Base-by-base conservation (phyloP, 2,888 invertebrate genomes). In the Scaptomyza cyrtandrae region DNA sequence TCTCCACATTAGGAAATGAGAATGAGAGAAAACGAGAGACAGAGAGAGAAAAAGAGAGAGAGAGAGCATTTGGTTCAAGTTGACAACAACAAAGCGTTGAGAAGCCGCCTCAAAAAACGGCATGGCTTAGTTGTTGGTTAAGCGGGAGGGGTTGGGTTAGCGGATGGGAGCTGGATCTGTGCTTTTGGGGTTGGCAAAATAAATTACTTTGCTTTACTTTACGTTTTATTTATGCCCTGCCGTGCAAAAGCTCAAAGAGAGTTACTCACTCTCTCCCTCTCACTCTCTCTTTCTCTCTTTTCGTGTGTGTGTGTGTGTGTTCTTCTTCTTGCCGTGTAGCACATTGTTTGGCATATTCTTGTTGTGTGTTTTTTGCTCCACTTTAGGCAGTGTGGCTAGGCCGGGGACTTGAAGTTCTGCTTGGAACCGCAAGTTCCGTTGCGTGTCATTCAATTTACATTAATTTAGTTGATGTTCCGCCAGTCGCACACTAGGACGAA, bases 381-480 rank as follows among this genome's bases (percentile, higher is more conserved):
- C 41, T 57, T 31, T 0, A 13, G 37, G 9, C 31, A 33, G 48
- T 31, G 14, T 14, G 27, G 11, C 10, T 29, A 31, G 56, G 54
- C 50, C 46, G 1, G 65, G 71, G 71, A 71, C 55, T 53, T 60
- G 14, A 43, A 54, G 78, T 75, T 75, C 64, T 75, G 39, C 9
- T 81, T 67, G 75, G 79, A n/a, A n/a, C n/a, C 71, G 78, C n/a
- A n/a, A n/a, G 75, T 63, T 58, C 76, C 69, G 44, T 62, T 68
- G 72, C 69, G 72, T 75, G 73, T 64, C 62, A 70, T 74, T 63
- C 70, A 64, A 74, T 74, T 75, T 75, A 63, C 76, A 86, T 72
- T 81, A 79, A 82, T 82, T 81, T 79, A 68, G 80, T 72, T 82
- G 65, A 79, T 75, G 80, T 82, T 68, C 62, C 31, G 63, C 55